Base-by-base conservation (phyloP, 1,140 invertebrate species). In the Caenorhabditis inopinata region DNA sequence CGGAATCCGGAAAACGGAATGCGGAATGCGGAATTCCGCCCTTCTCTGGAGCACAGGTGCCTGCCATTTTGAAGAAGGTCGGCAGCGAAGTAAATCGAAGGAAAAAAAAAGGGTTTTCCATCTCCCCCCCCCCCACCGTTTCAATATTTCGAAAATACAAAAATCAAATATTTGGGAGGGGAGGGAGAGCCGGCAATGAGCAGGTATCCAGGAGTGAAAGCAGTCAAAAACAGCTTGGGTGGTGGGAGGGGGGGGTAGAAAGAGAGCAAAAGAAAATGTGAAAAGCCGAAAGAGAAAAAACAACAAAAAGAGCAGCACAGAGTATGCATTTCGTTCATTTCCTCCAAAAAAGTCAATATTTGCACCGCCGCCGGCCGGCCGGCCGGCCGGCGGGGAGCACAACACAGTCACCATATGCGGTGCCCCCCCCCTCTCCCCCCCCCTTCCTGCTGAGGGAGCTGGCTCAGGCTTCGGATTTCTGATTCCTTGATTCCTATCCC, bases 291-390 rank as follows among this genome's bases (percentile, higher is more conserved):
- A n/a, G n/a, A n/a, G n/a, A n/a, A n/a, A n/a, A n/a, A n/a, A n/a
- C n/a, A n/a, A 42, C 38, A n/a, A n/a, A n/a, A n/a, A n/a, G n/a
- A 58, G 27, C 14, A 9, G 18, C 7, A 29, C 27, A 32, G 35
- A 58, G 29, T 58, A 58, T 58, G 53, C 53, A 58, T 32, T 58
- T 42, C 38, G 38, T 42, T 42, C 38, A 51, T 18, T 68, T 68
- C 58, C 58, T 68, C 58, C 58, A 68, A 68, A 68, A 68, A 68
- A 68, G 58, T 68, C 58, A 68, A 68, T 68, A 68, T 68, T 68
- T 68, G 58, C 58, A 29, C 53, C n/a, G 53, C 27, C 35, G 38
- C 14, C 14, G 4, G 53, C 32, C 16, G 32, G 49, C 6, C 6
- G 5, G 16, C n/a, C 5, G 49, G 49, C n/a, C 6, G n/a, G 49